Conservation (phyloP, 2,888 invertebrate genomes). For the Platycheirus albimanus region DNA sequence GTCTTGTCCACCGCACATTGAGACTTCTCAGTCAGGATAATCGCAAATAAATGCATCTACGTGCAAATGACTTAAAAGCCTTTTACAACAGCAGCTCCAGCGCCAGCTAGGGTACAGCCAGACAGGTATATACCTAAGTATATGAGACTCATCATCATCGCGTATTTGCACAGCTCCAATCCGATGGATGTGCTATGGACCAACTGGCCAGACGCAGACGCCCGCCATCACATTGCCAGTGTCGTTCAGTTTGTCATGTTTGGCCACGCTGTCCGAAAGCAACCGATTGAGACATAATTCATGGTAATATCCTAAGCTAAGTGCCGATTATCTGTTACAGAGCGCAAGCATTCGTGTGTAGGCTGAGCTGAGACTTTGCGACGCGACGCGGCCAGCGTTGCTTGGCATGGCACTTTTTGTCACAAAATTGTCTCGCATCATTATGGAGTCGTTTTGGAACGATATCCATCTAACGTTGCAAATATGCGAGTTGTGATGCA, state of each 20-base stretch:
- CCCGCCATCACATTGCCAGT: neutral
- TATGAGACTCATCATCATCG: neutral
- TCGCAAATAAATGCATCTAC: slow-evolving; percentile 74
- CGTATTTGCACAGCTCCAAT: slow-evolving; percentile 1
- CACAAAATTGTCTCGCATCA: slow-evolving; percentile 44
- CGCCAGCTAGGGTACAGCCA: neutral
- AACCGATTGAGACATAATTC: slow-evolving; percentile 72
- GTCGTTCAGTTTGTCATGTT: slow-evolving; percentile 65
- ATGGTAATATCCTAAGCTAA: slow-evolving; percentile 68
- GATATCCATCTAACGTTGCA: slow-evolving; percentile 51
- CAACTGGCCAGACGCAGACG: neutral
- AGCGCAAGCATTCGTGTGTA: slow-evolving; percentile 38
- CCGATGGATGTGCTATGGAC: neutral
- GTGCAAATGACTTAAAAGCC: slow-evolving; percentile 73
- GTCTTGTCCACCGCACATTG: slow-evolving; percentile 53
- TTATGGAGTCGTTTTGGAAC: slow-evolving; percentile 56
- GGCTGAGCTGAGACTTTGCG: slow-evolving; percentile 1
- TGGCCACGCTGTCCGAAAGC: slow-evolving; percentile 42
- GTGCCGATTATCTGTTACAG: slow-evolving; percentile 70
- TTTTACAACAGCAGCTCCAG: slow-evolving; percentile 43
- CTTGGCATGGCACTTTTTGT: slow-evolving; percentile 46
- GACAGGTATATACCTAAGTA: slow-evolving; percentile 35
- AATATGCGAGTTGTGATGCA: slow-evolving; percentile 19
- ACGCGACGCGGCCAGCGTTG: too few species aligned
- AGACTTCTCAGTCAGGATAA: slow-evolving; percentile 35